phyloP scores from a whole-genome alignment of 2,113 vertebrate genomes.

The Forbesichthys agassizii region DNA sequence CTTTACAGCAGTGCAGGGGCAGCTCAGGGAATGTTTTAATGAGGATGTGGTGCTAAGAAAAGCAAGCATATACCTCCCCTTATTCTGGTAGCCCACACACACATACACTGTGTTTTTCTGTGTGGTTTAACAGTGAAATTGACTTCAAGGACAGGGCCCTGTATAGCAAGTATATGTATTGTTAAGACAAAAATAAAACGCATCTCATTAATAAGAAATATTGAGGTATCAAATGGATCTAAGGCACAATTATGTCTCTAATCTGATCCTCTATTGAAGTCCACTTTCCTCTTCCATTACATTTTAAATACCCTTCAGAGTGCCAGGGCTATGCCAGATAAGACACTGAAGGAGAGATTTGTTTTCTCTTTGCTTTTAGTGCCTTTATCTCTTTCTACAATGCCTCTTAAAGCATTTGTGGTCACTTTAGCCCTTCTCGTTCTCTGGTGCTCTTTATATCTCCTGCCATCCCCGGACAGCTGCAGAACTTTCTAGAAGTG shows the following conservation, averaged over 20 bases:
- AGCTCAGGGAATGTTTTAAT: constrained; percentile 77
- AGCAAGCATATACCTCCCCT: constrained; percentile 18
- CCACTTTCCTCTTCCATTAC: neutral
- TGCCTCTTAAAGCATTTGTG: neutral
- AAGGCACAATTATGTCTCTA: neutral
- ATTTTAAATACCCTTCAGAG: neutral
- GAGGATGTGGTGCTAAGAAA: constrained; percentile 67
- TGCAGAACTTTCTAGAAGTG: neutral
- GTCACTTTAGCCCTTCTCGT: neutral
- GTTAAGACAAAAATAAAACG: neutral
- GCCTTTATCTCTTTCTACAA: neutral
- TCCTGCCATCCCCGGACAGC: neutral
- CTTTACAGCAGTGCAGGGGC: constrained; percentile 66
- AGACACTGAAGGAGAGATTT: neutral
- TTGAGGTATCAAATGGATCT: neutral
- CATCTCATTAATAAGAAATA: neutral
- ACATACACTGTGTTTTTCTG: neutral
- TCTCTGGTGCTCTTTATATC: neutral
- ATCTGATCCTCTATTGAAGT: neutral
- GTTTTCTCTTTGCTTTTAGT: neutral
- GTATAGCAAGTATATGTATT: neutral
- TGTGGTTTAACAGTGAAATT: no score
- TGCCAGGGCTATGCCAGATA: neutral
- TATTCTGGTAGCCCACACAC: constrained; percentile 28
- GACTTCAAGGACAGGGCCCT: no score